These are phyloP conservation scores for Chlorops oryzae DNA, from an alignment of 1,140 invertebrate species.

Conservation along the genomic window DNA sequence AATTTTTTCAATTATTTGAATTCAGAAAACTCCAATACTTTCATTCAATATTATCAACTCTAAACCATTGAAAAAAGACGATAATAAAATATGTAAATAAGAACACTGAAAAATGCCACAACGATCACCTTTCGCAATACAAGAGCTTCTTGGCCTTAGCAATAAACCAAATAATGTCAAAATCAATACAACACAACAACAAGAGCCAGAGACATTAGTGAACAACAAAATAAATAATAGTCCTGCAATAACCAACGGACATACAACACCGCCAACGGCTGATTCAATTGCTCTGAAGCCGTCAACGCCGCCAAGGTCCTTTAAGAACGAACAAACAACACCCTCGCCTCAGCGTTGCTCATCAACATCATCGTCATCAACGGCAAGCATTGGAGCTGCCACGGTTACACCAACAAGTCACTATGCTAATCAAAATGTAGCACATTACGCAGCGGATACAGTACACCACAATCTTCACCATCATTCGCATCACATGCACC, in stretches of 20 bases:
- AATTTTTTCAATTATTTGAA: too few species aligned
- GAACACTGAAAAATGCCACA: slow-evolving; percentile 74
- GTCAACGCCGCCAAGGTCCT: slow-evolving; percentile 10
- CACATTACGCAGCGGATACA: slow-evolving; percentile 2
- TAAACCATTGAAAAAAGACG: too few species aligned
- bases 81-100: too few species aligned
- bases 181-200: too few species aligned
- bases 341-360: not conserved
- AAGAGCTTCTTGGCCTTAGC: slow-evolving; percentile 77
- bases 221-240: too few species aligned
- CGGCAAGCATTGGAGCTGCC: not conserved
- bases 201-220: too few species aligned
- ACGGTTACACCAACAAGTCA: slow-evolving; percentile 10
- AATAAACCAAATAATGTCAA: too few species aligned
- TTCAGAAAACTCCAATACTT: too few species aligned
- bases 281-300: slow-evolving; percentile 22
- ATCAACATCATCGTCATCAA: not conserved
- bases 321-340: not conserved
- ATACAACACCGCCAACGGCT: slow-evolving; percentile 12
- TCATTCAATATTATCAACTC: too few species aligned
- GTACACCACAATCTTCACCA: not conserved
- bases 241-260: not conserved
- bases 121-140: slow-evolving; percentile 84
- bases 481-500: slow-evolving; percentile 11
- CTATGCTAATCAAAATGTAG: slow-evolving; percentile 19